These are phyloP conservation scores for Syndactyla subalaris DNA, from an alignment of 2,797 vertebrate species.

Conservation along the genomic window DNA sequence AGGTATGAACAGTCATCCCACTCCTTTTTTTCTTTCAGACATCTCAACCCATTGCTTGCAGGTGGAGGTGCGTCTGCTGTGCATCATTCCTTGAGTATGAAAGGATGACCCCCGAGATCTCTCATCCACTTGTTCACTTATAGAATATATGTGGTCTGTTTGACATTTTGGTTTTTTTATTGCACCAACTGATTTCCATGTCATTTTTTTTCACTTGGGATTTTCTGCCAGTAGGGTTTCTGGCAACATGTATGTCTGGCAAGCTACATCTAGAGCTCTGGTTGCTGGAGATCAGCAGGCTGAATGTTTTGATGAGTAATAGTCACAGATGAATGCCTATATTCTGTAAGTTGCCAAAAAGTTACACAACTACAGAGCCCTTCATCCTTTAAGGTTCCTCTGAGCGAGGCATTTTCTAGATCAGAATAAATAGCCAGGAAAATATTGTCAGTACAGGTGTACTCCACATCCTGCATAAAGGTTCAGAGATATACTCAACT, in stretches of 20 bases:
- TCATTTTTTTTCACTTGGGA: not conserved
- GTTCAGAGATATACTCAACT: not conserved
- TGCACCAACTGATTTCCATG: not conserved
- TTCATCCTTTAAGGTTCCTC: not conserved
- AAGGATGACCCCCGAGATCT: not conserved
- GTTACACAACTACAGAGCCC: not conserved
- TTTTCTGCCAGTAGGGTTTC: not conserved
- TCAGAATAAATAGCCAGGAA: not conserved
- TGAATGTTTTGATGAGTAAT: slow-evolving; percentile 42
- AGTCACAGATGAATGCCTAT: not conserved
- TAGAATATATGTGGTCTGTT: not conserved
- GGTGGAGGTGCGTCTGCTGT: not conserved
- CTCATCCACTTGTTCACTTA: not conserved
- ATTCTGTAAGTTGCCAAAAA: slow-evolving; percentile 12
- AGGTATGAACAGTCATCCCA: not conserved
- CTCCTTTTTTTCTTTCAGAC: not conserved
- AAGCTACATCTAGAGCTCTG: not conserved
- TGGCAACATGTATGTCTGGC: not conserved
- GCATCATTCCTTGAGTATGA: not conserved
- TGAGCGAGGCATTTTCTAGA: not conserved
- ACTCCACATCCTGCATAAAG: not conserved
- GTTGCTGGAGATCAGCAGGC: not conserved
- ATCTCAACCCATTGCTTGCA: not conserved
- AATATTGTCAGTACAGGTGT: not conserved
- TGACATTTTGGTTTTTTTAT: not conserved